These are phyloP conservation scores for Alloplasta piceator DNA, from an alignment of 2,888 invertebrate species.

Conservation along the genomic window DNA sequence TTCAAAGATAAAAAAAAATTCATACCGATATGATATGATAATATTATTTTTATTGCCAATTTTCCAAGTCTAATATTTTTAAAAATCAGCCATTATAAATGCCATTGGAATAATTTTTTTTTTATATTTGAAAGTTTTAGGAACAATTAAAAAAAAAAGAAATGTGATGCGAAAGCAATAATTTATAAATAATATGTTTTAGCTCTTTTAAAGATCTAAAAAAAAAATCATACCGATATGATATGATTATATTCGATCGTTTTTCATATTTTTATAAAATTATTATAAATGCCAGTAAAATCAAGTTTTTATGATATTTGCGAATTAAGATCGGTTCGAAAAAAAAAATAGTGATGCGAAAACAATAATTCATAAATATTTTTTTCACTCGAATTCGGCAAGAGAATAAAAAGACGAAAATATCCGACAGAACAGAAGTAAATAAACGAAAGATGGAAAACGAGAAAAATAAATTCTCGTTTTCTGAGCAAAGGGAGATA, in stretches of 20 bases:
- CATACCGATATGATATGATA: no score
- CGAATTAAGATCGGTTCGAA: not conserved
- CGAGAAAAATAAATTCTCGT: not conserved
- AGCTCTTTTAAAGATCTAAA: not conserved
- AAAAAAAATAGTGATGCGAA: no score
- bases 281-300: not conserved
- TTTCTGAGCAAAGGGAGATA: not conserved
- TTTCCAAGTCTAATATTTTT: not conserved
- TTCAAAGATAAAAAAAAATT: no score
- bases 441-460: not conserved
- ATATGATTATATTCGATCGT: not conserved
- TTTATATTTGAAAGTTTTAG: not conserved
- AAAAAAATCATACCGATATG: not conserved
- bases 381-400: not conserved
- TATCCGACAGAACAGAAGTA: not conserved
- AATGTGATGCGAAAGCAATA: not conserved
- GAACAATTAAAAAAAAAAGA: no score
- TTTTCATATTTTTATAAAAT: conserved; percentile 4
- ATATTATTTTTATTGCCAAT: not conserved
- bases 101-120: not conserved
- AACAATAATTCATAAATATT: no score
- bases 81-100: no score
- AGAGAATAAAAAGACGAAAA: not conserved
- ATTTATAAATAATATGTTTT: not conserved
- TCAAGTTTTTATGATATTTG: not conserved